These are phyloP conservation scores for Hippopotamus amphibius DNA, from an alignment of 2,113 vertebrate species.

Conservation along the genomic window DNA sequence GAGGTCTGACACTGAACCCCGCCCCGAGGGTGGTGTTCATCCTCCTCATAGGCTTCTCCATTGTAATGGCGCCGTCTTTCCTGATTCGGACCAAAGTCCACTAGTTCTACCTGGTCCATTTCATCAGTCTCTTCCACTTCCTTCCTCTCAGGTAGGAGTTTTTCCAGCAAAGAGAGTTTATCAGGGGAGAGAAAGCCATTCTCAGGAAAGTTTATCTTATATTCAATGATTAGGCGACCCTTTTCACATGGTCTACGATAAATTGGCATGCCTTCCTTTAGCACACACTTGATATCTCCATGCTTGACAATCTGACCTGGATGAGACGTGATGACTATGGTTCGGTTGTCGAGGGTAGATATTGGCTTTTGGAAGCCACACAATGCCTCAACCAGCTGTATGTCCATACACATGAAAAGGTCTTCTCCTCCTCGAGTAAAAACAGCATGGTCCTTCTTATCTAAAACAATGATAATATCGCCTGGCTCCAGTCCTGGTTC, in stretches of 20 bases:
- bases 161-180: too few relatives aligned
- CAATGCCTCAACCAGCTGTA: slow-evolving; percentile 95
- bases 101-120: slow-evolving; percentile 85
- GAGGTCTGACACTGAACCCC: slow-evolving; percentile 99
- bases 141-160: too few relatives aligned
- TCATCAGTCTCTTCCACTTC: too few relatives aligned
- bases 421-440: slow-evolving; percentile 93
- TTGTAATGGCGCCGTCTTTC: slow-evolving; percentile 91
- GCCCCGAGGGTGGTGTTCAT: slow-evolving; percentile 92
- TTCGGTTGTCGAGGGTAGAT: too few relatives aligned
- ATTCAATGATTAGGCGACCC: slow-evolving; percentile 95
- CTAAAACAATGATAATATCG: slow-evolving; percentile 97
- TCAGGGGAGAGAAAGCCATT: slow-evolving; percentile 92
- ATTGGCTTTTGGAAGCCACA: slow-evolving; percentile 78
- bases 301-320: too few relatives aligned
- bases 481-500: slow-evolving; percentile 90
- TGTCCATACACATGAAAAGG: slow-evolving; percentile 92
- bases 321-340: too few relatives aligned
- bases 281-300: background rate
- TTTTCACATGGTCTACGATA: slow-evolving; percentile 96
- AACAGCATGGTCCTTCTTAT: slow-evolving; percentile 92
- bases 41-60: slow-evolving; percentile 92
- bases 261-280: slow-evolving; percentile 97
- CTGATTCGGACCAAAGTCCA: slow-evolving; percentile 95
- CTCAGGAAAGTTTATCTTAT: slow-evolving; percentile 95